These are phyloP conservation scores for Anisognathus igniventris DNA, from an alignment of 2,797 vertebrate genomes.

Conservation along the genomic window DNA sequence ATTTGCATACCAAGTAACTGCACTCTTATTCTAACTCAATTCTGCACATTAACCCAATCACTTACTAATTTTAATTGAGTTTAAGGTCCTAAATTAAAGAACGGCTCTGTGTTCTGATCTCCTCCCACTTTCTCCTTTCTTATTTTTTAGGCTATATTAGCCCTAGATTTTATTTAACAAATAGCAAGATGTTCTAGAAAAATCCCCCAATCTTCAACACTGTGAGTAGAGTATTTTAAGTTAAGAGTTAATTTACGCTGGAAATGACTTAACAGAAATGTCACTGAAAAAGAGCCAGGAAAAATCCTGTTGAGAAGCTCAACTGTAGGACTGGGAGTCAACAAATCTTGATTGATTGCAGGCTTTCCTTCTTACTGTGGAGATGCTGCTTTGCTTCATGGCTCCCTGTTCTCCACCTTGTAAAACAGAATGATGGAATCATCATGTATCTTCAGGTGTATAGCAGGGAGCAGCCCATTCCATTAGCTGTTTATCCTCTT, in stretches of 20 bases:
- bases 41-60: fast-evolving
- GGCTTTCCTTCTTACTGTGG: background rate
- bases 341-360: background rate
- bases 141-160: background rate
- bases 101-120: background rate
- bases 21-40: background rate
- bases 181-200: background rate
- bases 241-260: background rate
- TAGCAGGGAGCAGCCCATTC: background rate
- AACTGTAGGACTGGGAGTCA: background rate
- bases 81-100: background rate
- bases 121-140: background rate
- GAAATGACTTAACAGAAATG: background rate
- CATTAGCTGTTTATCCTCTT: background rate
- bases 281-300: background rate
- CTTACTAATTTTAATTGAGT: background rate
- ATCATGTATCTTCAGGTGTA: background rate
- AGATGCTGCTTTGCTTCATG: background rate
- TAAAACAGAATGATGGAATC: background rate
- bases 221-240: background rate
- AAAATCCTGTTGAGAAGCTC: background rate
- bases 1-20: background rate
- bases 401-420: background rate
- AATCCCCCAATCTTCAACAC: fast-evolving
- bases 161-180: background rate